Evolutionary conservation across 2,113 vertebrate species (phyloP).

Genomic region (Phasianus colchicus): DNA sequence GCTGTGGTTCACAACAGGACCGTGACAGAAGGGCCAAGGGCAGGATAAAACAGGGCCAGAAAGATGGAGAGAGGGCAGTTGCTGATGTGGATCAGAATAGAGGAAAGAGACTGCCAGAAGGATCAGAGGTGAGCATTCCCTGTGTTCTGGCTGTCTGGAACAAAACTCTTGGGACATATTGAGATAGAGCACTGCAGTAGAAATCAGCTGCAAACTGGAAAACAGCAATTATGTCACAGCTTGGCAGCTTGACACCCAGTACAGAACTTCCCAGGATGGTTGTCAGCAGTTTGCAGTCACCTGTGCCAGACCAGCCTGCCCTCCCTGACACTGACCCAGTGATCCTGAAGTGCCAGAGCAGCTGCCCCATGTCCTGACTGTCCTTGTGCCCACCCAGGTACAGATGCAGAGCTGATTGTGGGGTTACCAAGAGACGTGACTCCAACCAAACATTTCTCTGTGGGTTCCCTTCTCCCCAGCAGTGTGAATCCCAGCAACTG

Average conservation of each 20-base stretch:
- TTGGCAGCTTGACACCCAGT: neutral
- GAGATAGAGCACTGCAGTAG: neutral
- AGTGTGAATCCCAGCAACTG: neutral
- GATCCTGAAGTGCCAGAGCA: neutral
- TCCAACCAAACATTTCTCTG: neutral
- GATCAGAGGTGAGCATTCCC: accelerated
- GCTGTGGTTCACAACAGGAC: neutral
- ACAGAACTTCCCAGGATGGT: neutral
- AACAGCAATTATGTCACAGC: neutral
- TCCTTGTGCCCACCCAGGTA: too few species aligned
- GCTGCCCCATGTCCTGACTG: neutral
- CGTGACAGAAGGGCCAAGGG: neutral
- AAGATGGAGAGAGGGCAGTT: accelerated
- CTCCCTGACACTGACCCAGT: accelerated
- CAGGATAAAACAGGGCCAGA: neutral
- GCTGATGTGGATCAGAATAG: neutral
- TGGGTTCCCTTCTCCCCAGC: neutral
- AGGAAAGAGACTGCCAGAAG: neutral
- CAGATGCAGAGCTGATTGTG: accelerated
- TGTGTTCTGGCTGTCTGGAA: neutral
- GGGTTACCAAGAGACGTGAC: accelerated
- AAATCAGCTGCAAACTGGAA: neutral
- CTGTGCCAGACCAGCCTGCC: neutral
- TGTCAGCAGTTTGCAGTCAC: neutral
- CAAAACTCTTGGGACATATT: neutral